Percentiles rank a stretch among this genome's conserved stretches.
Conservation (phyloP, 2,888 invertebrate species). For the Protodeltote pygarga region DNA sequence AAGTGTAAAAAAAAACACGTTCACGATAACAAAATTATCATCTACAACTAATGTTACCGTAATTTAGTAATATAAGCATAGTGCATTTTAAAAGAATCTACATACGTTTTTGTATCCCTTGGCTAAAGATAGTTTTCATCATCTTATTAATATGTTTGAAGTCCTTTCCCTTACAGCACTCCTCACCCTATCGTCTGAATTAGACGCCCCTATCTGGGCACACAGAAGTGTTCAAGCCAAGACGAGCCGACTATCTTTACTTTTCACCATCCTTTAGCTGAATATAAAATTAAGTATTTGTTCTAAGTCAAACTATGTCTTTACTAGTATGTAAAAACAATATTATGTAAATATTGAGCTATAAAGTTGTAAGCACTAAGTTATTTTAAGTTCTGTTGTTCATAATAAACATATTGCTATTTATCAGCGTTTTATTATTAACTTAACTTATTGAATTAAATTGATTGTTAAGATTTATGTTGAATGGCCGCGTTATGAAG, state of each 20-base stretch:
- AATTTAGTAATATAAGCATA: too few species aligned
- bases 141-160: too few species aligned
- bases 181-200: too few species aligned
- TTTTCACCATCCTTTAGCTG: conserved; percentile 8
- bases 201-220: too few species aligned
- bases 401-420: conserved; percentile 53
- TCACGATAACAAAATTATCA: too few species aligned
- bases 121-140: too few species aligned
- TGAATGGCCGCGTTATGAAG: conserved; percentile 25
- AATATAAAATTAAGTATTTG: conserved; percentile 41
- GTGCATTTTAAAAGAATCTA: too few species aligned
- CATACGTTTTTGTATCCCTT: too few species aligned
- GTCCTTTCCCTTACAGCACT: too few species aligned
- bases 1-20: too few species aligned
- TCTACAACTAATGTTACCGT: too few species aligned
- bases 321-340: conserved; percentile 33
- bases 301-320: conserved; percentile 49
- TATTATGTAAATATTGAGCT: conserved; percentile 45
- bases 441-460: conserved; percentile 45
- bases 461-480: conserved; percentile 38
- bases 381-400: conserved; percentile 44
- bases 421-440: conserved; percentile 58
- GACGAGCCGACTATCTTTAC: not conserved
- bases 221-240: too few species aligned
- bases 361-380: conserved; percentile 39